Evolutionary conservation across 2,888 invertebrate genomes (phyloP).

Genomic region (Amiota minor): DNA sequence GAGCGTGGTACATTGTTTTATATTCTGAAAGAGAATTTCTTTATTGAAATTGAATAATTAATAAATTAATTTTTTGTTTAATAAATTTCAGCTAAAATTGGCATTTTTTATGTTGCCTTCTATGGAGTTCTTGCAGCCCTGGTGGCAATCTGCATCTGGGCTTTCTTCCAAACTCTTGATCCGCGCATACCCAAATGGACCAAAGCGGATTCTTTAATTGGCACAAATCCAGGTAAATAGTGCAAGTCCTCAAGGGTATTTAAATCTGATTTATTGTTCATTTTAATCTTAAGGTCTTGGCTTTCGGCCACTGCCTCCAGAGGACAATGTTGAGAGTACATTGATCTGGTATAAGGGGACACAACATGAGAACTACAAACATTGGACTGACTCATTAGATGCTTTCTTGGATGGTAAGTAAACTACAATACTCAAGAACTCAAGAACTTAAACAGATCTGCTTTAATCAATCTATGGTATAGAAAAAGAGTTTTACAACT

Average conservation of each 20-base stretch:
- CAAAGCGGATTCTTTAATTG: constrained; percentile 88
- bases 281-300: constrained; percentile 79
- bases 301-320: constrained; percentile 92
- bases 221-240: constrained; percentile 86
- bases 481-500: too few species aligned
- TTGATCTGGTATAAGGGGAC: constrained; percentile 95
- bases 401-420: constrained; percentile 84
- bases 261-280: neutral
- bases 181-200: constrained; percentile 93
- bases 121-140: constrained; percentile 92
- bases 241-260: neutral
- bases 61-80: neutral
- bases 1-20: constrained; percentile 13
- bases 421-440: too few species aligned
- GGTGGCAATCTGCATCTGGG: constrained; percentile 95
- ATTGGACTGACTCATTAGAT: constrained; percentile 85
- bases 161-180: constrained; percentile 92
- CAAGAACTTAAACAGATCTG: too few species aligned
- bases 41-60: constrained; percentile 19
- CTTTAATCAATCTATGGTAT: too few species aligned
- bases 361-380: constrained; percentile 82
- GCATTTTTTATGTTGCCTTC: constrained; percentile 95
- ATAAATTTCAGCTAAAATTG: constrained; percentile 86
- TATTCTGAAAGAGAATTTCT: neutral
- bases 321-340: constrained; percentile 91